A percentile compares a stretch with the other conserved stretches of the same genome.
phyloP scores from a whole-genome alignment of 2,113 vertebrate genomes.

The Petromus typicus region DNA sequence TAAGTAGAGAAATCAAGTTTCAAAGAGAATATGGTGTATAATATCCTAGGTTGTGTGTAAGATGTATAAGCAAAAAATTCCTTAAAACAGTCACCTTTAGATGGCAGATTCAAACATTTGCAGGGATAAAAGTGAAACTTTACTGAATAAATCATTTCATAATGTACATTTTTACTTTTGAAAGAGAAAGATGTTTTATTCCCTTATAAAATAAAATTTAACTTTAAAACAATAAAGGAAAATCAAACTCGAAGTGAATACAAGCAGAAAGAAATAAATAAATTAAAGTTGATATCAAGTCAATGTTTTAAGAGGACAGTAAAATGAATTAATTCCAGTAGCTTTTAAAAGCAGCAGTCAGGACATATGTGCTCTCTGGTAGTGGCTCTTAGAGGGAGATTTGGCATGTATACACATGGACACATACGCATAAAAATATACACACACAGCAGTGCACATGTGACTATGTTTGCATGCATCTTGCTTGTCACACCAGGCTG shows the following conservation, averaged over 20 bases:
- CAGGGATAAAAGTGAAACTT: neutral
- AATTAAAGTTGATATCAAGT: neutral
- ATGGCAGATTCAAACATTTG: neutral
- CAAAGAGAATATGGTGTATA: neutral
- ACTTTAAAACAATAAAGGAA: constrained; percentile 17
- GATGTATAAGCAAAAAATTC: constrained; percentile 42
- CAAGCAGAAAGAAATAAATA: constrained; percentile 15
- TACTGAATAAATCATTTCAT: neutral
- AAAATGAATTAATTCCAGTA: constrained; percentile 16
- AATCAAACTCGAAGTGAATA: constrained; percentile 36
- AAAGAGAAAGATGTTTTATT: constrained; percentile 11
- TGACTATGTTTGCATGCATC: neutral
- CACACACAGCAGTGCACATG: neutral
- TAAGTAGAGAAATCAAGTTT: neutral
- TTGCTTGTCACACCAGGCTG: neutral
- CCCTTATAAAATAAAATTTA: constrained; percentile 51
- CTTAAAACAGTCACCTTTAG: neutral
- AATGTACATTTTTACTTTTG: neutral
- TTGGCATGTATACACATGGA: neutral
- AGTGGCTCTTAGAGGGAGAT: neutral
- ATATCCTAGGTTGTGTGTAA: neutral
- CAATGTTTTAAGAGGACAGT: neutral
- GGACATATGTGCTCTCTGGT: neutral
- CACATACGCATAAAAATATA: neutral
- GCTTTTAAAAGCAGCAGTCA: constrained; percentile 20